Evolutionary conservation across 2,888 invertebrate genomes (phyloP), one percentile per base, ranked within the genome.

Genomic region (Tenthredo distinguenda): DNA sequence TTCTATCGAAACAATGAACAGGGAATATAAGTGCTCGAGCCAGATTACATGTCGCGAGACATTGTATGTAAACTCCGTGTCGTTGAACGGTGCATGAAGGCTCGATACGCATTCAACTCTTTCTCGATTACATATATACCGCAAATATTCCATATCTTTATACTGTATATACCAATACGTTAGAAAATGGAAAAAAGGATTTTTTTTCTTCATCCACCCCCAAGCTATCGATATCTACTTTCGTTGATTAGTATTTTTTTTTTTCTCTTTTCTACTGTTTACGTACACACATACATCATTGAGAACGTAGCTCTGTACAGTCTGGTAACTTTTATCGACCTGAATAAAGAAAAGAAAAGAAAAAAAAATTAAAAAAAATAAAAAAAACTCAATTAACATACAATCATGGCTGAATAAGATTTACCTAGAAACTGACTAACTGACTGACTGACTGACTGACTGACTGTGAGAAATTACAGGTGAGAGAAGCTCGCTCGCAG

Each of bases 391-490:
- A 31, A 77, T 50, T 55, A 34, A 5, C 50, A 50, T 50, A 50
- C 34, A 34, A 77, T 50, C 77, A 34, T 34, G 55, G 50, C 34
- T 77, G 77, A 40, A 55, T 50, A 34, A 77, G 77, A 77, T 77
- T 77, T 55, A 50, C 50, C 77, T 77, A 55, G 55, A 55, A 55
- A 77, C 47, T 34, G 77, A 55, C 55, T 55, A 34, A 50, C 50
- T 50, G 76, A 50, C 50, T 47, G 47, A 47, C 47, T 47, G 47
- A 47, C 47, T 47, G 55, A 55, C 55, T 55, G n/a, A n/a, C 55
- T 55, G 55, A 77, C 77, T 18, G 77, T 77, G 77, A 77, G 77
- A 77, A 77, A 77, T 50, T 50, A 31, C 74, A 74, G 74, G 74
- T 74, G 47, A 74, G 47, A 74, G 43, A 74, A 74, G 40, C 74